Evolutionary conservation across 2,888 invertebrate genomes (phyloP).

Genomic region (Ethmia dodecea): DNA sequence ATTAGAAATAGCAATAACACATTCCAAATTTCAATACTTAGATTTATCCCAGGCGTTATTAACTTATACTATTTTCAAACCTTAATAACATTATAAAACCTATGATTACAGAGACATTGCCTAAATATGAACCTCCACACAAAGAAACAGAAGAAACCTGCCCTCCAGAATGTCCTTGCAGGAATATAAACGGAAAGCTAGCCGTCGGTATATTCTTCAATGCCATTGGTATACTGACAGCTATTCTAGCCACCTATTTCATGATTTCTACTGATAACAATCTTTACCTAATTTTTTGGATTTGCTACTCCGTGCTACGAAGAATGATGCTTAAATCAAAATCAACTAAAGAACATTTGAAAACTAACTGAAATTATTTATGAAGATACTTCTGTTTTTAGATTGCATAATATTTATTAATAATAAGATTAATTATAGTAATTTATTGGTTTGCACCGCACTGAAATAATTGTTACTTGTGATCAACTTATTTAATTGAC

Average conservation of each 20-base stretch:
- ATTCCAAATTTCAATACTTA: no score
- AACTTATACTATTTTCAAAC: no score
- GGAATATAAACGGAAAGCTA: slow-evolving; percentile 18
- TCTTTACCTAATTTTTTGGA: slow-evolving; percentile 60
- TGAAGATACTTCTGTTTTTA: slow-evolving; percentile 24
- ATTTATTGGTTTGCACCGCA: slow-evolving; percentile 9
- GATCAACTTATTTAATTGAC: slow-evolving; percentile 26
- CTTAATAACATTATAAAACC: no score
- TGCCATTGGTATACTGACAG: slow-evolving; percentile 48
- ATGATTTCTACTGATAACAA: slow-evolving; percentile 57
- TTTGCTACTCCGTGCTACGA: slow-evolving; percentile 54
- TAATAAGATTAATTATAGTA: neutral
- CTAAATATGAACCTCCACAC: no score
- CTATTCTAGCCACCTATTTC: slow-evolving; percentile 53
- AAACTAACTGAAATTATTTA: slow-evolving; percentile 25
- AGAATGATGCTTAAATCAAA: slow-evolving; percentile 44
- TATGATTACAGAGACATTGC: no score
- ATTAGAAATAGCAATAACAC: no score
- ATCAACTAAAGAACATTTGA: no score
- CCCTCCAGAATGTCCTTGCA: slow-evolving; percentile 41
- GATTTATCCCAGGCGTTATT: no score
- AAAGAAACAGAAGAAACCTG: slow-evolving; percentile 20
- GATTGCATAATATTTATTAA: slow-evolving; percentile 5
- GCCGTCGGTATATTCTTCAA: slow-evolving; percentile 35
- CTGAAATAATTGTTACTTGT: slow-evolving; percentile 22